Base-by-base conservation (phyloP, 2,113 vertebrate species). In the Tonatia bakeri region DNA sequence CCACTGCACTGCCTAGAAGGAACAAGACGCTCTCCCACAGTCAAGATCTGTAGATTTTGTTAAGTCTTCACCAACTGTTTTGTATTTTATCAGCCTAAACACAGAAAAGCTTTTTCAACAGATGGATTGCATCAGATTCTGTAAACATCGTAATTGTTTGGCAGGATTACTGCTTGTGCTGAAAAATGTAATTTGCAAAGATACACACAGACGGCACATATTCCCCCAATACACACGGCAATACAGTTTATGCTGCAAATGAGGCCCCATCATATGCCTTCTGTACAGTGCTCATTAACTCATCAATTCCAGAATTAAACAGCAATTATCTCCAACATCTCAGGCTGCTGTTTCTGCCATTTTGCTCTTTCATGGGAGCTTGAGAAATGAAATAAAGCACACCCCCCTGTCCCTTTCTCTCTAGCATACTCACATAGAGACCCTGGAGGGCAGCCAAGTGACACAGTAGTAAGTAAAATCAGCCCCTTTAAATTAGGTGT, bases 141-240 rank as follows among this genome's bases (percentile, higher is more conserved):
- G 90, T 98, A 99, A 99, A 98, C 98, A 98, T 90, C 0, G 12
- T 98, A 98, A 98, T 98, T 98, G 98, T 97, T 98, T 98, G 98
- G 98, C 98, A 98, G 96, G 82, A 70, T 94, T 1, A 47, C 14
- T 96, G 98, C 98, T 98, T 98, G 98, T 80, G 70, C 87, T 86
- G 92, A 98, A 96, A 98, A 97, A 98, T 93, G 94, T 96, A 96
- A 93, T 98, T 98, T 98, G 95, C 92, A 96, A 95, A 92, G 94
- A 96, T 97, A 96, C 5, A 38, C 96, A 40, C 96, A 98, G 98
- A 97, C 47, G 95, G 96, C 97, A 97, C 89, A 81, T 90, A 1
- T 89, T 64, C 73, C 0, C 96, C 91, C 83, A 90, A 84, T 88
- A 59, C 0, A 10, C 26, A 11, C 82, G 95, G 87, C 47, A 80